These are phyloP conservation scores for Nansenia antarctica DNA, from an alignment of 2,113 vertebrate genomes.

Conservation along the genomic window DNA sequence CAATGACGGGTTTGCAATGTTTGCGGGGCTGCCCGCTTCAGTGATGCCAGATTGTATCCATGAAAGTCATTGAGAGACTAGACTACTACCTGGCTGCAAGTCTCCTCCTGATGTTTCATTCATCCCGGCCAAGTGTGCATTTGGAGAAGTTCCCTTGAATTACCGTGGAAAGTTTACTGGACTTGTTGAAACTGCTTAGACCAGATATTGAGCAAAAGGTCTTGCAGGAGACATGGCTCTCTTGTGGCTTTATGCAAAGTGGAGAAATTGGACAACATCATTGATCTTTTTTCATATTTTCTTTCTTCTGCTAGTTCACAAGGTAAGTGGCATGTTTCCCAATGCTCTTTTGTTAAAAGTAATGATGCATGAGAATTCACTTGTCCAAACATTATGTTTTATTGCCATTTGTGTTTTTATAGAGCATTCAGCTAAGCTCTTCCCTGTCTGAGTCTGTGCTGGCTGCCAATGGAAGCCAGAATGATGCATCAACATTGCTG, in stretches of 20 bases:
- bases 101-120: conserved; percentile 51
- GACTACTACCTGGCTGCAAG: conserved; percentile 14
- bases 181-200: background rate
- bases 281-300: conserved; percentile 48
- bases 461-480: background rate
- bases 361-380: background rate
- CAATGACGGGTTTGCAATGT: conserved; percentile 52
- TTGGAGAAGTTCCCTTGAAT: conserved; percentile 7
- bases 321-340: conserved; percentile 52
- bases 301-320: conserved; percentile 40
- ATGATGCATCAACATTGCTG: conserved; percentile 48
- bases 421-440: conserved; percentile 4
- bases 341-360: background rate
- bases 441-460: background rate
- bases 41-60: conserved; percentile 13
- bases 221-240: conserved; percentile 48
- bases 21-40: conserved; percentile 12
- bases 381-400: background rate
- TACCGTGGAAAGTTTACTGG: conserved; percentile 15
- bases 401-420: conserved; percentile 1
- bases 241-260: conserved; percentile 17
- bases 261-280: conserved; percentile 20
- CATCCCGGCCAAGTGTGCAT: conserved; percentile 14
- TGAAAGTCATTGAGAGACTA: conserved; percentile 1
- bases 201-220: conserved; percentile 22